Conservation (phyloP, 2,797 vertebrate genomes). For the Amblyraja radiata region DNA sequence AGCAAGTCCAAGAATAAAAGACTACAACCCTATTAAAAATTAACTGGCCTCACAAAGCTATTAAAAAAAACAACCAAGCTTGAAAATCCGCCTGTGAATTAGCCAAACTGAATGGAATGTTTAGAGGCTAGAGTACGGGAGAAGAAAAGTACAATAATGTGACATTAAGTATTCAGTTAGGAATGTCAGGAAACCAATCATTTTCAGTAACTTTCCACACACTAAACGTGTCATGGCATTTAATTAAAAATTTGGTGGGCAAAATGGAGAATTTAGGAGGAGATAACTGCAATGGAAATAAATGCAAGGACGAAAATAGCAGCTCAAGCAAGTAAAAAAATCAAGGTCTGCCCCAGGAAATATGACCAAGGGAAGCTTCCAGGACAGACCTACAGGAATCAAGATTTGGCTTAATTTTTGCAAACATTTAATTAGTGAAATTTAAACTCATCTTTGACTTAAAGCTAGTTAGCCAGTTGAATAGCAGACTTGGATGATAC, state of each 20-base stretch:
- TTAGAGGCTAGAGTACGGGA: neutral
- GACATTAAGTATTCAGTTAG: neutral
- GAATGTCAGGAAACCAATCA: neutral
- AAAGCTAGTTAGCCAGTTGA: neutral
- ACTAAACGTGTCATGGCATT: neutral
- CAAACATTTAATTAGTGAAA: no score
- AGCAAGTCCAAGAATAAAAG: neutral
- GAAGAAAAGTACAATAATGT: neutral
- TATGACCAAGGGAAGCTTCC: neutral
- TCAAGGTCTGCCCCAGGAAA: neutral
- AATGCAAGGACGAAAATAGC: neutral
- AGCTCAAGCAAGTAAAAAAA: neutral
- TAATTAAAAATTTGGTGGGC: neutral
- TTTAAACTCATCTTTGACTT: neutral
- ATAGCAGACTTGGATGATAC: neutral
- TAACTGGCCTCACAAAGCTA: neutral
- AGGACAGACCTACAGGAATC: neutral
- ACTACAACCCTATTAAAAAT: neutral
- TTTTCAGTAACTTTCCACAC: neutral
- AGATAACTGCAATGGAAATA: neutral
- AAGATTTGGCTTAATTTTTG: neutral
- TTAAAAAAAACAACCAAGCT: neutral
- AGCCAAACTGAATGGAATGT: neutral
- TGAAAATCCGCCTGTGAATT: neutral
- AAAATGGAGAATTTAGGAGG: neutral